phyloP scores from a whole-genome alignment of 2,113 vertebrate genomes.

The Trichechus manatus region DNA sequence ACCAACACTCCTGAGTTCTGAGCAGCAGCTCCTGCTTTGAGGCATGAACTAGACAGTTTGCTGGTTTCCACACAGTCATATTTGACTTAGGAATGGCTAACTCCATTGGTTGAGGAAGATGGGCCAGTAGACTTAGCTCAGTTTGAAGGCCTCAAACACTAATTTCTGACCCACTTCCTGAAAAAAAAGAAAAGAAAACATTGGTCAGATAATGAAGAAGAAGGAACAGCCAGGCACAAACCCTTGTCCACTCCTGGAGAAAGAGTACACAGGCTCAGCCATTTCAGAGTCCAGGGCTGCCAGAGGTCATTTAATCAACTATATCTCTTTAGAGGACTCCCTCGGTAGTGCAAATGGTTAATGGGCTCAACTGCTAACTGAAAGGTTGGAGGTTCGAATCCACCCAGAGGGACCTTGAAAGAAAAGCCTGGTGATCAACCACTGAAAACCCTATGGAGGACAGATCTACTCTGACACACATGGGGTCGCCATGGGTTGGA shows the following conservation, averaged over 20 bases:
- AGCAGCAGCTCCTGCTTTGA: not conserved
- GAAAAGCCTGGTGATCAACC: not conserved
- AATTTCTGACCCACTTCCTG: not conserved
- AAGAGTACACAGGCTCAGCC: not conserved
- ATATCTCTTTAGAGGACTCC: too few relatives aligned
- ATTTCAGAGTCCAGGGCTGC: not conserved
- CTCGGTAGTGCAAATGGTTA: not conserved
- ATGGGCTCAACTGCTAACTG: not conserved
- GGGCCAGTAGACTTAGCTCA: not conserved
- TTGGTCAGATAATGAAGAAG: not conserved
- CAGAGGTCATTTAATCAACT: not conserved
- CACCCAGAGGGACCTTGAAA: not conserved
- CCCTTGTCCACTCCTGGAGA: not conserved
- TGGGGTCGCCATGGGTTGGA: not conserved
- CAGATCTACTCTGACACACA: too few relatives aligned
- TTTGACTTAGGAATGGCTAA: not conserved
- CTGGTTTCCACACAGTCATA: accelerated
- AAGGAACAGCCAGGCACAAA: not conserved
- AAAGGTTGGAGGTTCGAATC: not conserved
- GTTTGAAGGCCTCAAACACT: not conserved
- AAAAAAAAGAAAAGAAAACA: not conserved
- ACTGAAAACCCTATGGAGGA: too few relatives aligned
- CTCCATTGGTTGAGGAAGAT: not conserved
- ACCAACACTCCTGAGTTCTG: not conserved
- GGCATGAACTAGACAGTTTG: not conserved